A percentile compares a stretch with the other conserved stretches of the same genome.
Conservation (phyloP, 2,113 vertebrate species). For the Platycercus adscitus region DNA sequence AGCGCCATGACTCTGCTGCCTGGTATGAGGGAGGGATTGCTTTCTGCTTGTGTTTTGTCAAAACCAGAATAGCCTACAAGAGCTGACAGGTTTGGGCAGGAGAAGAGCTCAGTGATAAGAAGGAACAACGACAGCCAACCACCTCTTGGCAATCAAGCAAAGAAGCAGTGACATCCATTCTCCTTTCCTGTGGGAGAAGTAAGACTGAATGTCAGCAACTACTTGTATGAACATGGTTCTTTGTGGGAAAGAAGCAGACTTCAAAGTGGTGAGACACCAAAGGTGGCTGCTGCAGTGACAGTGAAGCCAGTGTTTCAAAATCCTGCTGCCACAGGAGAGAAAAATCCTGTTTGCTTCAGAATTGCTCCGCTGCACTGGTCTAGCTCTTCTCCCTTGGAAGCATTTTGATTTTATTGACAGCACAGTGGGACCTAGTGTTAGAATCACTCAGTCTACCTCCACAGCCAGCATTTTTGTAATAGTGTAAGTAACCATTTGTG, state of each 20-base stretch:
- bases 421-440: background rate
- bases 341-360: background rate
- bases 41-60: background rate
- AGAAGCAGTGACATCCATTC: background rate
- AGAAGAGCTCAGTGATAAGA: background rate
- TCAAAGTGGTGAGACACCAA: background rate
- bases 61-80: background rate
- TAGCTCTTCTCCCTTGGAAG: background rate
- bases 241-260: background rate
- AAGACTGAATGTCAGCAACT: background rate
- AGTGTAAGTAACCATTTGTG: background rate
- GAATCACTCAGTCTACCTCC: background rate
- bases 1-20: background rate
- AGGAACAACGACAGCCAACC: background rate
- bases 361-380: background rate
- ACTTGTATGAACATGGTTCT: accelerated
- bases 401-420: background rate
- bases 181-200: background rate
- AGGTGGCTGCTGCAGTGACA: background rate
- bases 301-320: background rate
- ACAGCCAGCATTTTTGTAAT: background rate
- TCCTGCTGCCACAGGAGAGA: background rate
- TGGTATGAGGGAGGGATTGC: background rate
- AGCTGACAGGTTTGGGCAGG: background rate
- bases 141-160: background rate